A percentile compares a stretch with the other conserved stretches of the same genome.
Conservation (phyloP, 2,797 vertebrate genomes). For the Phoxinus dragarum region DNA sequence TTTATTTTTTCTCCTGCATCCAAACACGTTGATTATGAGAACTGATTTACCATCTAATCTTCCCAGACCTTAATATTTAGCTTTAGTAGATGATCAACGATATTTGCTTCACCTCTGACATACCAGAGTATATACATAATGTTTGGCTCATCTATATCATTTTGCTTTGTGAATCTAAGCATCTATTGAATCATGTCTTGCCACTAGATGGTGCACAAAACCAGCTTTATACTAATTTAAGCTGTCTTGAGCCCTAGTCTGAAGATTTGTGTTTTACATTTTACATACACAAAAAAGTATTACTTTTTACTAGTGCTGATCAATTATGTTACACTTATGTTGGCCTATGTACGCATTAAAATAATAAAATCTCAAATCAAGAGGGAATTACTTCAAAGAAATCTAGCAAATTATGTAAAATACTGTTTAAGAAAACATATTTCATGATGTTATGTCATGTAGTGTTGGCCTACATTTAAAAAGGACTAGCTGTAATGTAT, state of each 20-base stretch:
- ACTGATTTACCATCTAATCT: neutral
- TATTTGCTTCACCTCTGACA: neutral
- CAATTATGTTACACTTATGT: neutral
- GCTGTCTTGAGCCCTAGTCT: neutral
- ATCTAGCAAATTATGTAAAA: neutral
- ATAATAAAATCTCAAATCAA: neutral
- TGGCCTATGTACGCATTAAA: neutral
- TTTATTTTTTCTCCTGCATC: neutral
- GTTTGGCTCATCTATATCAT: neutral
- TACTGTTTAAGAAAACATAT: neutral
- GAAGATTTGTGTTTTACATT: neutral
- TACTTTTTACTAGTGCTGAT: neutral
- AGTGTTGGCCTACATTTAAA: neutral
- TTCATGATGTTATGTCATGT: neutral
- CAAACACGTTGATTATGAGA: neutral
- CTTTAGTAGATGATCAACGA: neutral
- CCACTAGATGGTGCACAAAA: slow-evolving; percentile 54
- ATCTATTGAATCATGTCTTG: neutral
- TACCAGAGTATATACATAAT: neutral
- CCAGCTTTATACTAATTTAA: neutral
- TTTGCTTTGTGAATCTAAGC: neutral
- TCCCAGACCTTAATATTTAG: too few relatives aligned
- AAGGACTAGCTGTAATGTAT: too few relatives aligned
- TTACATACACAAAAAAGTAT: neutral
- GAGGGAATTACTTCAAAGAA: neutral